Percentiles rank a stretch among this genome's conserved stretches.
phyloP scores from a whole-genome alignment of 2,113 vertebrate species.

The Agelaius tricolor region DNA sequence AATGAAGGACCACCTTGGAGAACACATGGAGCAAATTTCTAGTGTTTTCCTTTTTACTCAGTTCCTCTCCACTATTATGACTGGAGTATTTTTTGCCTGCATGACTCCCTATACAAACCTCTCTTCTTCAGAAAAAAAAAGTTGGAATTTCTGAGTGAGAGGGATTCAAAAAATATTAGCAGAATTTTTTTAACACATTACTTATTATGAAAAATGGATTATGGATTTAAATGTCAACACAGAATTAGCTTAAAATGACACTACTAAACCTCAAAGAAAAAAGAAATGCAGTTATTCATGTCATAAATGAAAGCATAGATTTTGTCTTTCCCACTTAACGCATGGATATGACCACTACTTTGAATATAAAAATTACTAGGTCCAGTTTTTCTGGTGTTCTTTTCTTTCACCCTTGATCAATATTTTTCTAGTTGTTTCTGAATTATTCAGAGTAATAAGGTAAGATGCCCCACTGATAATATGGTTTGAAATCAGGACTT shows the following conservation, averaged over 20 bases:
- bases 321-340: not conserved
- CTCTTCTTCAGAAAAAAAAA: not conserved
- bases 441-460: not conserved
- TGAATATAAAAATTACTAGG: not conserved
- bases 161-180: not conserved
- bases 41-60: not conserved
- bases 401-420: not conserved
- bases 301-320: not conserved
- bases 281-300: not conserved
- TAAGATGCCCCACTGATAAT: not conserved
- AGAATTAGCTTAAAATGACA: not conserved
- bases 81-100: not conserved
- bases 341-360: not conserved
- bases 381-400: not conserved
- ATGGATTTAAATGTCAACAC: not conserved
- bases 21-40: not conserved
- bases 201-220: not conserved
- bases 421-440: not conserved
- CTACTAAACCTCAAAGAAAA: not conserved
- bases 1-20: not conserved
- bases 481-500: conserved; percentile 19
- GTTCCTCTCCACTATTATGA: not conserved
- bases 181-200: not conserved
- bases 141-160: not conserved
- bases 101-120: not conserved